These are phyloP conservation scores for Habropoda laboriosa DNA, from an alignment of 1,140 invertebrate genomes.

Conservation along the genomic window DNA sequence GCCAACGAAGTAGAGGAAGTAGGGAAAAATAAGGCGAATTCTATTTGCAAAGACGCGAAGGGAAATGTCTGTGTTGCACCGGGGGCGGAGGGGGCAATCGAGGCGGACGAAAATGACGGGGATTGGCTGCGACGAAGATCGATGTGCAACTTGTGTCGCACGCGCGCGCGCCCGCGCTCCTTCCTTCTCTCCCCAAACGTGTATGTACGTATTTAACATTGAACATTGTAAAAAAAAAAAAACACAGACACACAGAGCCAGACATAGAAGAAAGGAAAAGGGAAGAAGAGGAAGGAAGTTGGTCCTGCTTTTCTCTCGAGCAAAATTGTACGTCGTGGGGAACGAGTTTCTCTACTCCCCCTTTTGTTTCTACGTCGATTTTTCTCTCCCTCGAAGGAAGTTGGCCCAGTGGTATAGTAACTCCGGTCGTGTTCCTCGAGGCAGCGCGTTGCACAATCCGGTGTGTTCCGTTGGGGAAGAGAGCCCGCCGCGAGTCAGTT, in stretches of 20 bases:
- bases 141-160: neutral
- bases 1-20: too few species aligned
- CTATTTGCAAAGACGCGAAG: constrained; percentile 1
- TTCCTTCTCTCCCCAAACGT: neutral
- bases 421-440: constrained; percentile 19
- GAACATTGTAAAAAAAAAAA: too few species aligned
- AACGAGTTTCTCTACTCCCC: neutral
- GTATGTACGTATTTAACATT: neutral
- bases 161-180: neutral
- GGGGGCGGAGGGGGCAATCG: constrained; percentile 1
- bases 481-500: neutral
- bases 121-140: constrained; percentile 33
- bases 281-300: too few species aligned
- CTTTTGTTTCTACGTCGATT: neutral
- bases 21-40: neutral
- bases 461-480: too few species aligned
- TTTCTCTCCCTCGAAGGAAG: neutral
- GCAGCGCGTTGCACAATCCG: constrained; percentile 28
- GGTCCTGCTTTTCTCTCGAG: too few species aligned
- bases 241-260: too few species aligned
- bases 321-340: neutral
- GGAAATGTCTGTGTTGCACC: too few species aligned
- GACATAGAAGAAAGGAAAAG: neutral
- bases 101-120: constrained; percentile 22
- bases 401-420: constrained; percentile 25